Conservation (phyloP, 2,113 vertebrate genomes). For the Lucifuga dentata region DNA sequence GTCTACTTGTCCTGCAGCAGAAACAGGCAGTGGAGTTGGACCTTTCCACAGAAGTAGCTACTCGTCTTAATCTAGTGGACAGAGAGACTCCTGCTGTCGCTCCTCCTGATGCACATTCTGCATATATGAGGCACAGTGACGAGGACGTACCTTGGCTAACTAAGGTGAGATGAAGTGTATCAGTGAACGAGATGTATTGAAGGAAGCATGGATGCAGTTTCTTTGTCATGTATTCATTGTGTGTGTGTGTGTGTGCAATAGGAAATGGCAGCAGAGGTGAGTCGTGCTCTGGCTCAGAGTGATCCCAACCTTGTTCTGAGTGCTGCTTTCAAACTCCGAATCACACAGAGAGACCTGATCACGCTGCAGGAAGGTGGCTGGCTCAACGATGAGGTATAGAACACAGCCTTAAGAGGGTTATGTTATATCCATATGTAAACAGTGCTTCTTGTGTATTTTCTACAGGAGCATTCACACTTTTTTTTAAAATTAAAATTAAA, state of each 20-base stretch:
- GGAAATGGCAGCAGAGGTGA: constrained; percentile 90
- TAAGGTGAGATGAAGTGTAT: constrained; percentile 65
- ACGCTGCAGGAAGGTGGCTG: constrained; percentile 87
- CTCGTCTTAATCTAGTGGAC: constrained; percentile 85
- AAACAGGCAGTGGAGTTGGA: constrained; percentile 82
- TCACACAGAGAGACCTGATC: constrained; percentile 90
- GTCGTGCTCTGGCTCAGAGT: constrained; percentile 80
- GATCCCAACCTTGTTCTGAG: constrained; percentile 86
- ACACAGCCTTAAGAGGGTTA: neutral
- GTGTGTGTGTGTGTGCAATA: constrained; percentile 53
- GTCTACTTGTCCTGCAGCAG: constrained; percentile 51
- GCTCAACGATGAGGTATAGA: constrained; percentile 91
- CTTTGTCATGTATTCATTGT: neutral
- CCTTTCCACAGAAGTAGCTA: constrained; percentile 88
- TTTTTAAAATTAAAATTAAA: too few species aligned
- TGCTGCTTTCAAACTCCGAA: constrained; percentile 89
- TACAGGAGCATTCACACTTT: too few species aligned
- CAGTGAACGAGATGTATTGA: neutral
- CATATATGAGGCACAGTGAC: constrained; percentile 57
- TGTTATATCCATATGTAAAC: neutral
- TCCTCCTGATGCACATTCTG: constrained; percentile 56
- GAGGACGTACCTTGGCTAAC: constrained; percentile 85
- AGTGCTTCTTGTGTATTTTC: too few species aligned
- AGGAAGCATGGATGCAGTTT: neutral
- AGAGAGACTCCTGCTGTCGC: constrained; percentile 67